phyloP scores from a whole-genome alignment of 2,797 vertebrate species.

The Sandelia bainsii region DNA sequence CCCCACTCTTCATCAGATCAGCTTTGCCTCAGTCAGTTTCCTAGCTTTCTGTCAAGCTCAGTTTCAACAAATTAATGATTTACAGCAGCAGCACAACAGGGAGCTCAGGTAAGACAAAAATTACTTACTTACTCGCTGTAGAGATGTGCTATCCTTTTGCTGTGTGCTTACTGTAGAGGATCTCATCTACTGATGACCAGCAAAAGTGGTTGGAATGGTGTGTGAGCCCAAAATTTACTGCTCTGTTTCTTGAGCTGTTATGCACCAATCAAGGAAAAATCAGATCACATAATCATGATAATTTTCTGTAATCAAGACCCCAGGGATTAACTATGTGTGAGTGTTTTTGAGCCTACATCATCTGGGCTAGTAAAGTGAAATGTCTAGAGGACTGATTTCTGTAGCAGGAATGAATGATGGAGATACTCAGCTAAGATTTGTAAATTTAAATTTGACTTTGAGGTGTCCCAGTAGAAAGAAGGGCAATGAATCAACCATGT shows the following conservation, averaged over 20 bases:
- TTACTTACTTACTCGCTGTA: background rate
- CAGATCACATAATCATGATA: background rate
- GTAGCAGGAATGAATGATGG: background rate
- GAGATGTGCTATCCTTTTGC: background rate
- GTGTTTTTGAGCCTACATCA: constrained; percentile 1
- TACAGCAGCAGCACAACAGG: constrained; percentile 75
- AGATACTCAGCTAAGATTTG: background rate
- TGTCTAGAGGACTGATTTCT: background rate
- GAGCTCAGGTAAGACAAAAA: constrained; percentile 76
- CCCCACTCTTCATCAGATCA: constrained; percentile 55
- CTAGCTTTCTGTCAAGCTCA: constrained; percentile 87
- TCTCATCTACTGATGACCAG: background rate
- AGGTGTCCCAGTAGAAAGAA: background rate
- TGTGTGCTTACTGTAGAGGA: background rate
- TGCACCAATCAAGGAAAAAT: background rate
- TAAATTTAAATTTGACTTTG: background rate
- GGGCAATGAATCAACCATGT: background rate
- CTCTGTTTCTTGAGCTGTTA: background rate
- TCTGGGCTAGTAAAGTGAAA: constrained; percentile 4
- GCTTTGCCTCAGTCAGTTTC: constrained; percentile 76
- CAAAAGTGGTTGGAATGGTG: background rate
- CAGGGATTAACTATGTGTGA: background rate
- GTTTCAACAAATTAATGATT: constrained; percentile 78
- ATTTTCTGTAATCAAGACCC: background rate
- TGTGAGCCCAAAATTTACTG: background rate